Percentiles rank a stretch among this genome's conserved stretches.
These are phyloP conservation scores for Oncorhynchus tshawytscha DNA, from an alignment of 2,113 vertebrate genomes.

Conservation along the genomic window DNA sequence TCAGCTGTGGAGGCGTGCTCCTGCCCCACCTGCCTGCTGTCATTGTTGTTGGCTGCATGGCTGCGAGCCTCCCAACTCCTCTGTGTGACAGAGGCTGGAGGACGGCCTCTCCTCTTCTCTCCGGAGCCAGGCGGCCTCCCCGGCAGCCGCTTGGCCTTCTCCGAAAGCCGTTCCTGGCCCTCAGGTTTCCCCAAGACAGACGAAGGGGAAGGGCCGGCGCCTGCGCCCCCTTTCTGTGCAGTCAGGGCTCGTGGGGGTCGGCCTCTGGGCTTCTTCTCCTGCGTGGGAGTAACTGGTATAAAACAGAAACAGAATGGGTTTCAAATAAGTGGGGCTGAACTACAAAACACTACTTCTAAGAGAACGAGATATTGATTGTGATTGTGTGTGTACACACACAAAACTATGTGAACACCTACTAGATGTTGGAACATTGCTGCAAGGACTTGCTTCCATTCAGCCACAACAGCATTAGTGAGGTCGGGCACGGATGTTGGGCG, in stretches of 20 bases:
- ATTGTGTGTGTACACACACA: too few species aligned
- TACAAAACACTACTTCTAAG: neutral
- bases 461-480: too few species aligned
- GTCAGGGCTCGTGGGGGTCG: constrained; percentile 70
- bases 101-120: constrained; percentile 92
- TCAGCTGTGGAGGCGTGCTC: constrained; percentile 38
- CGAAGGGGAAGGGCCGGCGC: constrained; percentile 48
- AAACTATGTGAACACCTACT: too few species aligned
- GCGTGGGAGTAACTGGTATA: constrained; percentile 46
- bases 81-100: constrained; percentile 82
- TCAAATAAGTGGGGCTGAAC: neutral
- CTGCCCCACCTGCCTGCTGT: constrained; percentile 60
- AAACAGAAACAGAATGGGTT: constrained; percentile 40
- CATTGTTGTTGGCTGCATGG: constrained; percentile 77
- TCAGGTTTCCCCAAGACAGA: constrained; percentile 79
- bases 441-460: too few species aligned
- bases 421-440: too few species aligned
- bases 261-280: constrained; percentile 78
- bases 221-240: constrained; percentile 60
- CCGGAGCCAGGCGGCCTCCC: constrained; percentile 77
- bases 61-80: constrained; percentile 70
- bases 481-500: too few species aligned
- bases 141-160: constrained; percentile 84
- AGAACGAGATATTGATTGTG: neutral
- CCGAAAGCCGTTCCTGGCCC: constrained; percentile 71